These are phyloP conservation scores for Crypturellus tataupa DNA, from an alignment of 2,797 vertebrate genomes.

Conservation along the genomic window DNA sequence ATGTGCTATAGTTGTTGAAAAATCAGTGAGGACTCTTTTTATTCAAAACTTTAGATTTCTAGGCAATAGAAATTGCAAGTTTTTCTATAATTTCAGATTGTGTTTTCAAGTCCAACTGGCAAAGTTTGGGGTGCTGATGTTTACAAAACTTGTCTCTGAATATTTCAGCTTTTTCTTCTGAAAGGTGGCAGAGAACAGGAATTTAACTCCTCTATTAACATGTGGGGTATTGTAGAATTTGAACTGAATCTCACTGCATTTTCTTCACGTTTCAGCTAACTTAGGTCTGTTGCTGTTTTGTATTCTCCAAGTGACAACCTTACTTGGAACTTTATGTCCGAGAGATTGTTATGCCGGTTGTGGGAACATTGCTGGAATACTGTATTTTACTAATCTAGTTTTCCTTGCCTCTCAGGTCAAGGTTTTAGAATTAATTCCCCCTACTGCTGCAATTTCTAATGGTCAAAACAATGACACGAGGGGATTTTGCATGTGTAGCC, in stretches of 20 bases:
- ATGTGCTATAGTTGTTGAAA: not conserved
- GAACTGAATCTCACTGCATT: not conserved
- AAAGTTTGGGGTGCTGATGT: not conserved
- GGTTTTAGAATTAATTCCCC: constrained; percentile 13
- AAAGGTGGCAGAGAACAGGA: not conserved
- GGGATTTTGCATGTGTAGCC: not conserved
- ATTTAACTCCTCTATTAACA: not conserved
- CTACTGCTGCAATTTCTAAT: not conserved
- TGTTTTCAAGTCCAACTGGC: not conserved
- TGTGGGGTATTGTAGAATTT: not conserved
- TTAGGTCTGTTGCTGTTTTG: not conserved
- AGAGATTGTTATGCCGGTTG: not conserved
- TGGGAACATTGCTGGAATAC: not conserved
- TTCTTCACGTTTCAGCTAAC: not conserved
- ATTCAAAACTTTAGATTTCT: not conserved
- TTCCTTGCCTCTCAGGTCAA: constrained; percentile 15
- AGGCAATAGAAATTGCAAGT: not conserved
- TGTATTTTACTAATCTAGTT: constrained; percentile 1
- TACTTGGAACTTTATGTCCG: not conserved
- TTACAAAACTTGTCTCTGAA: not conserved
- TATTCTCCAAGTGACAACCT: not conserved
- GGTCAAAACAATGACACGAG: not conserved
- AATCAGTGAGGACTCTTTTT: not conserved
- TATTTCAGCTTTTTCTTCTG: not conserved
- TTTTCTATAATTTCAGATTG: not conserved